Conservation (phyloP, 2,113 vertebrate genomes). For the Charadrius vociferus region DNA sequence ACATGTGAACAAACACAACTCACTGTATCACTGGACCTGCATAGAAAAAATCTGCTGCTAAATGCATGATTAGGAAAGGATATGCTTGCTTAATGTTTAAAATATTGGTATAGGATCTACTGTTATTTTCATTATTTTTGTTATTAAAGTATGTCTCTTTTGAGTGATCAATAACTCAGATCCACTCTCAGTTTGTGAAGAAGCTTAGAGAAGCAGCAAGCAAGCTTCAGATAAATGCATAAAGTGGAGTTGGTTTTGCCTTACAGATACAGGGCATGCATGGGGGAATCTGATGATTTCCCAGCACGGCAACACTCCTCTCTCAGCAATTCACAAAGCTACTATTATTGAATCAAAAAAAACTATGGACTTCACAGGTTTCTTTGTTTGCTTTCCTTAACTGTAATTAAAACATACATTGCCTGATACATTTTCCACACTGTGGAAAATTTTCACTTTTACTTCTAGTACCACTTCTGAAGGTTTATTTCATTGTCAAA, state of each 20-base stretch:
- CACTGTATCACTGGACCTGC: not conserved
- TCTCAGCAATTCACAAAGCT: not conserved
- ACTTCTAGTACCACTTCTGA: not conserved
- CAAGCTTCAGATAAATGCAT: not conserved
- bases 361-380: not conserved
- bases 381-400: not conserved
- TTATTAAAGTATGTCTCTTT: not conserved
- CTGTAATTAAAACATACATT: constrained; percentile 22
- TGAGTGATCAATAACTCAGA: not conserved
- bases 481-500: not conserved
- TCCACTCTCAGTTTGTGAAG: not conserved
- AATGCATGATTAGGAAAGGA: not conserved
- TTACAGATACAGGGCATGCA: not conserved
- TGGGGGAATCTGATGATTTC: not conserved
- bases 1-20: not conserved
- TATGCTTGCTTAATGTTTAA: not conserved
- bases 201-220: not conserved
- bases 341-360: not conserved
- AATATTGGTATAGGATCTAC: not conserved
- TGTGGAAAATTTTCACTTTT: not conserved
- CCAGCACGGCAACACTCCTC: not conserved
- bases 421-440: rapidly evolving
- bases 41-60: not conserved
- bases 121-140: not conserved
- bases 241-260: not conserved